Evolutionary conservation across 53 echinoderm and acorn worm species (phyloP).

Genomic region (Pentamera pediparva): DNA sequence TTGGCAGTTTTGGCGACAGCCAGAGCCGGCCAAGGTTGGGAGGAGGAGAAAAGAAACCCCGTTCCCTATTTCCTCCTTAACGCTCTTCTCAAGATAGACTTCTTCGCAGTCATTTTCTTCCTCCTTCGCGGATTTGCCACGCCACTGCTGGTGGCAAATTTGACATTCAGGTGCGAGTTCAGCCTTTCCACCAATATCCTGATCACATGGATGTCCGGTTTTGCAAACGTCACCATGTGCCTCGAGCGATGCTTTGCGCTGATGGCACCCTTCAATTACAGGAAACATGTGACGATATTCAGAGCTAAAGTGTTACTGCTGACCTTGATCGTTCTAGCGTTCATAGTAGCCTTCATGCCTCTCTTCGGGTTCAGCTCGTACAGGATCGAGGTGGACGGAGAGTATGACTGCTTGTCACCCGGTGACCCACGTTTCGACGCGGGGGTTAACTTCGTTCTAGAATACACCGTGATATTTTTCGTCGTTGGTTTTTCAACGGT

Average conservation of each 20-base stretch:
- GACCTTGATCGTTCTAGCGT: neutral
- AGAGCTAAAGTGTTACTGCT: neutral
- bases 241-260: conserved; percentile 6
- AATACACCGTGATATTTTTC: conserved; percentile 48
- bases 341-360: neutral
- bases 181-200: conserved; percentile 52
- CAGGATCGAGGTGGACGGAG: neutral
- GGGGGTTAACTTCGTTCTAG: conserved; percentile 32
- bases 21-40: conserved; percentile 3
- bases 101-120: conserved; percentile 48
- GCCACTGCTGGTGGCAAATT: neutral
- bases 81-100: conserved; percentile 47
- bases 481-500: conserved; percentile 37
- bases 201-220: conserved; percentile 50
- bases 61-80: conserved; percentile 40
- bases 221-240: conserved; percentile 17
- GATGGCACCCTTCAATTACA: conserved; percentile 1
- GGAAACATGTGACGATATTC: conserved; percentile 2
- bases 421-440: neutral
- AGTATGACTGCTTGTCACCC: neutral
- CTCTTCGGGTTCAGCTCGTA: conserved; percentile 7
- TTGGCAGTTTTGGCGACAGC: conserved; percentile 51
- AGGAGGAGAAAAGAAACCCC: conserved; percentile 6
- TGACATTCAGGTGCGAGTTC: conserved; percentile 46
- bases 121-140: conserved; percentile 33